phyloP scores from a whole-genome alignment of 2,888 invertebrate genomes.

The Lamellibrachia satsuma region DNA sequence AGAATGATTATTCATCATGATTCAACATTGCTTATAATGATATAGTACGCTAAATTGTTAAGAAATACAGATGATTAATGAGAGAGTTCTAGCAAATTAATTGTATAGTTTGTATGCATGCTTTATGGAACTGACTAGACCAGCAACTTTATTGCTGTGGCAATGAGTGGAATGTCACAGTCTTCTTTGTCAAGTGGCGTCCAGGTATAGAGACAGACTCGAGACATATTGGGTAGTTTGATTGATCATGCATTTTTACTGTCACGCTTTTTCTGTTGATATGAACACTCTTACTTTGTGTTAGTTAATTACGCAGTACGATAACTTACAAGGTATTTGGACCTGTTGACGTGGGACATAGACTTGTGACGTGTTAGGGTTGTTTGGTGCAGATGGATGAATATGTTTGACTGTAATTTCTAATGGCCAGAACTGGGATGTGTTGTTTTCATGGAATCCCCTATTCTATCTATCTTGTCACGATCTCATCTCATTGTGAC shows the following conservation, averaged over 20 bases:
- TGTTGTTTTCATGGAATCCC: background rate
- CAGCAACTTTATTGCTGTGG: too few relatives aligned
- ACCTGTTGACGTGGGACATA: background rate
- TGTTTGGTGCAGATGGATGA: background rate
- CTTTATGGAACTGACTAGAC: too few relatives aligned
- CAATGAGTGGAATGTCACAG: too few relatives aligned
- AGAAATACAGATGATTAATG: constrained; percentile 10
- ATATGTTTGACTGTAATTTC: background rate
- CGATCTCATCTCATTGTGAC: too few relatives aligned
- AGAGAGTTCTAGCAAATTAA: background rate
- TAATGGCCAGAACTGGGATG: background rate
- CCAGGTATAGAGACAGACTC: too few relatives aligned
- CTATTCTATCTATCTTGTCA: too few relatives aligned
- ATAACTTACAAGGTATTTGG: background rate
- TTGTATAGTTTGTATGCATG: too few relatives aligned
- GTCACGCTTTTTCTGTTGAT: background rate
- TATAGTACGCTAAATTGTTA: background rate
- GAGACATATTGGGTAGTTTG: background rate
- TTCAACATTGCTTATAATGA: background rate
- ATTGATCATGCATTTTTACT: background rate
- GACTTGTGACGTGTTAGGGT: too few relatives aligned
- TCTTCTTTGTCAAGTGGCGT: too few relatives aligned
- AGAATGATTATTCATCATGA: background rate
- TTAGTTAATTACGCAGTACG: background rate
- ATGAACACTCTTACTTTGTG: background rate